Conservation (phyloP, 1,140 invertebrate genomes). For the Pygmarrhopalites habei region DNA sequence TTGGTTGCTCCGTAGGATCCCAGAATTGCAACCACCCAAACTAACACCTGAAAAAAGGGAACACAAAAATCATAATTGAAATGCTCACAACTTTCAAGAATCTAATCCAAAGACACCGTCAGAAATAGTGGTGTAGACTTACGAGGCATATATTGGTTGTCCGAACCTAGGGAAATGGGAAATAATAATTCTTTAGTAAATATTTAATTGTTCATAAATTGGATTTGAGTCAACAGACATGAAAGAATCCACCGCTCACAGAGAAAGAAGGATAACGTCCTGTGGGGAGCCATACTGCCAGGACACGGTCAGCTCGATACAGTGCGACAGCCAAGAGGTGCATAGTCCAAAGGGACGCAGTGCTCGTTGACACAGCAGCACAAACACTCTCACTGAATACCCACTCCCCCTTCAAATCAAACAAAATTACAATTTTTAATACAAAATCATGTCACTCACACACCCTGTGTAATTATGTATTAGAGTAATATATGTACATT, state of each 20-base stretch:
- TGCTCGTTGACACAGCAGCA: slow-evolving; percentile 39
- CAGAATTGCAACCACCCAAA: slow-evolving; percentile 40
- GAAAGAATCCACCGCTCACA: too few species aligned
- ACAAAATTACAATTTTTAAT: too few species aligned
- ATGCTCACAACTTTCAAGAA: too few species aligned
- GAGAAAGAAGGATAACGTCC: slow-evolving; percentile 38
- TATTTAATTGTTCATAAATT: too few species aligned
- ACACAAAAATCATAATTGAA: too few species aligned
- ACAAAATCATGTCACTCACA: too few species aligned
- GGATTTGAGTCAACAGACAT: too few species aligned
- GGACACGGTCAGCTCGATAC: slow-evolving; percentile 40
- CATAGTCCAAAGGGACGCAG: slow-evolving; percentile 42
- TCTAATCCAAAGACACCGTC: too few species aligned
- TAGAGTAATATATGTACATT: neutral
- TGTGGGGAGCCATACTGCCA: slow-evolving; percentile 42
- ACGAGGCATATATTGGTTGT: slow-evolving; percentile 34
- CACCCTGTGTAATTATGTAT: too few species aligned
- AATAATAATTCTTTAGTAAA: too few species aligned
- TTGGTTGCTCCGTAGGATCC: slow-evolving; percentile 39
- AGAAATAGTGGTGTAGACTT: too few species aligned
- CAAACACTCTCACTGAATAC: slow-evolving; percentile 39
- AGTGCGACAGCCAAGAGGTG: slow-evolving; percentile 40
- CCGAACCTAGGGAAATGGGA: too few species aligned
- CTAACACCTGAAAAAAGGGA: slow-evolving; percentile 31
- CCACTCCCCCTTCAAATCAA: slow-evolving; percentile 36